Conservation (phyloP, 2,888 invertebrate species). For the Rhamnusium bicolor region DNA sequence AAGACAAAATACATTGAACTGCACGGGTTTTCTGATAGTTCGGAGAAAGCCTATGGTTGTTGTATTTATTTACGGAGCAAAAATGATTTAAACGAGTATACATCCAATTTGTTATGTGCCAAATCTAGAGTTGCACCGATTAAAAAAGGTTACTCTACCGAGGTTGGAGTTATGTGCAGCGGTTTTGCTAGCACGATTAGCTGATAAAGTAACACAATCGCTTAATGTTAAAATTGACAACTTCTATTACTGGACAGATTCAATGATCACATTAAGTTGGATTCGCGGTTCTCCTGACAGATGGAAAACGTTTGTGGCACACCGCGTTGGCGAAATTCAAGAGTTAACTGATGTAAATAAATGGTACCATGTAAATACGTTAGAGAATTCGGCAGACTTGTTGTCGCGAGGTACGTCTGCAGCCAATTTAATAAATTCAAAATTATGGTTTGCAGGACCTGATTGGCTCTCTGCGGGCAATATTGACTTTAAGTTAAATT, state of each 20-base stretch:
- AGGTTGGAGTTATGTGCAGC: constrained; percentile 21
- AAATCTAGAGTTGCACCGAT: constrained; percentile 12
- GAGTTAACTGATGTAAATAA: neutral
- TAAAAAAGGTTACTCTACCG: constrained; percentile 7
- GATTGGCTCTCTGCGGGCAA: too few species aligned
- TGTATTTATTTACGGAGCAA: constrained; percentile 1
- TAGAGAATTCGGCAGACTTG: constrained; percentile 36
- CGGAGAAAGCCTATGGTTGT: neutral
- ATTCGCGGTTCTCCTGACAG: constrained; percentile 1
- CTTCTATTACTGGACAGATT: constrained; percentile 14
- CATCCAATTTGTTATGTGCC: neutral
- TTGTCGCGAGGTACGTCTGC: constrained; percentile 29
- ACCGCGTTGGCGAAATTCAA: constrained; percentile 35
- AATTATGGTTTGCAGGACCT: too few species aligned
- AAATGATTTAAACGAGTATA: neutral
- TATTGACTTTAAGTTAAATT: too few species aligned
- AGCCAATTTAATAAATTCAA: too few species aligned
- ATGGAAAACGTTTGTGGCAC: constrained; percentile 35
- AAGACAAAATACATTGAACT: neutral
- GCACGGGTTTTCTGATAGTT: neutral
- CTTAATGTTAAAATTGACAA: neutral
- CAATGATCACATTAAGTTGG: constrained; percentile 25
- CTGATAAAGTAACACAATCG: neutral
- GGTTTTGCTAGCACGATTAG: neutral
- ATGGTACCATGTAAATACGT: constrained; percentile 39